Evolutionary conservation across 2,113 vertebrate species (phyloP).

Genomic region (Caranx melampygus): DNA sequence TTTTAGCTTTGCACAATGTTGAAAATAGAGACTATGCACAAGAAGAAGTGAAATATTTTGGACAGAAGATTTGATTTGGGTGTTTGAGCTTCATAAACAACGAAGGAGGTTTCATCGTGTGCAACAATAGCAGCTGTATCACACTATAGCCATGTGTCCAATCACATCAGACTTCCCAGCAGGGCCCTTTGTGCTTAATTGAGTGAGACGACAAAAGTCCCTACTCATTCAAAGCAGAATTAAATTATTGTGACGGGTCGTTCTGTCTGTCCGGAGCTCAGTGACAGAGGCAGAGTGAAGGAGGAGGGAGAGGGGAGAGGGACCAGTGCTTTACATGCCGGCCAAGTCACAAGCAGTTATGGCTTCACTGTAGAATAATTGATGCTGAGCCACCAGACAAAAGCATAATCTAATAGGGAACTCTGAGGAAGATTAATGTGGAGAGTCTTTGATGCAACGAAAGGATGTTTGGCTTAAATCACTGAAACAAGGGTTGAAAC

Average conservation of each 20-base stretch:
- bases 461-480: conserved; percentile 34
- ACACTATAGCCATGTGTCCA: conserved; percentile 38
- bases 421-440: conserved; percentile 63
- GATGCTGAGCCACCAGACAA: conserved; percentile 56
- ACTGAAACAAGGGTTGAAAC: conserved; percentile 28
- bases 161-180: conserved; percentile 47
- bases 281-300: conserved; percentile 1
- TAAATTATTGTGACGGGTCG: conserved; percentile 64
- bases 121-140: neutral
- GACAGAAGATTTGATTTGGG: conserved; percentile 37
- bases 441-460: conserved; percentile 6
- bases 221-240: conserved; percentile 62
- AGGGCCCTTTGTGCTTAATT: conserved; percentile 62
- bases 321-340: conserved; percentile 17
- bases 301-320: neutral
- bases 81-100: conserved; percentile 17
- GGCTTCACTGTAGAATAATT: conserved; percentile 55
- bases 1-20: neutral
- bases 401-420: conserved; percentile 62
- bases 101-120: conserved; percentile 5
- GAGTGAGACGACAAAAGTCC: conserved; percentile 71
- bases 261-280: conserved; percentile 42
- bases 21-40: neutral
- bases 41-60: conserved; percentile 13
- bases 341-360: conserved; percentile 25